A percentile compares a stretch with the other conserved stretches of the same genome.
These are phyloP conservation scores for Chloebia gouldiae DNA, from an alignment of 2,113 vertebrate genomes.

Conservation along the genomic window DNA sequence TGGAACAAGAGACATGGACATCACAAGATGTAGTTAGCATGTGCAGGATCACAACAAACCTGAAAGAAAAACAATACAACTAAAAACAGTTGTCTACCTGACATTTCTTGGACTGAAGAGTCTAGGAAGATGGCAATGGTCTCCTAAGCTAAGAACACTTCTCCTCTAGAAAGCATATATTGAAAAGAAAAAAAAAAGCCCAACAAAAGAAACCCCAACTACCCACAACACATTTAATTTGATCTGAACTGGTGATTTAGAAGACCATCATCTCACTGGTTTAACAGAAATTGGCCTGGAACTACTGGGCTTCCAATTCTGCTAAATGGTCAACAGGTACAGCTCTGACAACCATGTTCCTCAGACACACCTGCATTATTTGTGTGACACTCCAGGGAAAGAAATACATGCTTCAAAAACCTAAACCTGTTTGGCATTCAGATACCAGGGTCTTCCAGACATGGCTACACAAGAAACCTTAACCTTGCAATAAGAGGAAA, in stretches of 20 bases:
- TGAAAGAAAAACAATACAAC: background rate
- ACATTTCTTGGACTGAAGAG: background rate
- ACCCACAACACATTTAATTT: background rate
- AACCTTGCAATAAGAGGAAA: too few relatives aligned
- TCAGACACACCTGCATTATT: background rate
- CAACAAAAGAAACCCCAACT: background rate
- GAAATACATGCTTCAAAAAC: background rate
- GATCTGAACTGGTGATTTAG: background rate
- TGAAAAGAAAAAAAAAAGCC: background rate
- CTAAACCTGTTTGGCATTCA: background rate
- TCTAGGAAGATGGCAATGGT: background rate
- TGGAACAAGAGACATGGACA: background rate
- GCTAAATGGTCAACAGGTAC: background rate
- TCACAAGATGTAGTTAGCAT: background rate
- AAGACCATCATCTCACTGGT: background rate
- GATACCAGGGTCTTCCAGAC: background rate
- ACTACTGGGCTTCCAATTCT: background rate
- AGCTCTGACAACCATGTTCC: background rate
- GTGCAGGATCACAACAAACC: background rate
- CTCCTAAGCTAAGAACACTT: background rate
- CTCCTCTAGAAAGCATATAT: background rate
- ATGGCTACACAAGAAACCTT: background rate
- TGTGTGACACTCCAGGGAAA: background rate
- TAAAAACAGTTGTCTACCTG: background rate
- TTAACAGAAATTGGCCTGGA: background rate